These are phyloP conservation scores for Pterobdella sp. DNA, from an alignment of 2,888 invertebrate species.

Conservation along the genomic window DNA sequence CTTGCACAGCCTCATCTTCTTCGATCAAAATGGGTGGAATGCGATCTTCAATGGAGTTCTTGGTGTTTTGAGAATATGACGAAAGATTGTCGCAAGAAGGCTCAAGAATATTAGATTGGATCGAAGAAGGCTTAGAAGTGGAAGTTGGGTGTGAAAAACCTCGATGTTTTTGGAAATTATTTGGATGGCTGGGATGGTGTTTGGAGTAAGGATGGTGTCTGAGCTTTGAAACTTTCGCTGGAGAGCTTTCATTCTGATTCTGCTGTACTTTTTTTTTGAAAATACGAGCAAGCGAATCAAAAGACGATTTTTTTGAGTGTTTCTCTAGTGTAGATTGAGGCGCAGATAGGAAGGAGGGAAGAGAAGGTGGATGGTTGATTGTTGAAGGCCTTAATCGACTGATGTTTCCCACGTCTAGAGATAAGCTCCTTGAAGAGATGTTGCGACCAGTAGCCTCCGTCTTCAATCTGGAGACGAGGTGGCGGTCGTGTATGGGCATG, in stretches of 20 bases:
- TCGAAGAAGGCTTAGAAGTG: background rate
- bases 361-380: background rate
- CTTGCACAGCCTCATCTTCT: constrained; percentile 20
- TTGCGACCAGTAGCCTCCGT: no score
- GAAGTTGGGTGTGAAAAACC: no score
- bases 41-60: constrained; percentile 18
- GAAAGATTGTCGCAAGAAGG: background rate
- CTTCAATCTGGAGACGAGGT: background rate
- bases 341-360: background rate
- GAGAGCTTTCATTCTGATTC: no score
- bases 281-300: no score
- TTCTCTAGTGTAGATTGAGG: constrained; percentile 1
- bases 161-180: no score
- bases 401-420: no score
- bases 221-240: no score
- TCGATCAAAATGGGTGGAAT: constrained; percentile 24
- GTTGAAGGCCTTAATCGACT: no score
- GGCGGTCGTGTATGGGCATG: background rate
- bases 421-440: no score
- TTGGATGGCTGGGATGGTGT: background rate
- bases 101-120: background rate
- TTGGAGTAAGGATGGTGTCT: background rate
- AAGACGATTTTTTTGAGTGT: no score
- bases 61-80: background rate
- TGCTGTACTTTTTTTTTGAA: no score